phyloP scores from a whole-genome alignment of 2,797 vertebrate species.

The Silurus lanzhouensis region DNA sequence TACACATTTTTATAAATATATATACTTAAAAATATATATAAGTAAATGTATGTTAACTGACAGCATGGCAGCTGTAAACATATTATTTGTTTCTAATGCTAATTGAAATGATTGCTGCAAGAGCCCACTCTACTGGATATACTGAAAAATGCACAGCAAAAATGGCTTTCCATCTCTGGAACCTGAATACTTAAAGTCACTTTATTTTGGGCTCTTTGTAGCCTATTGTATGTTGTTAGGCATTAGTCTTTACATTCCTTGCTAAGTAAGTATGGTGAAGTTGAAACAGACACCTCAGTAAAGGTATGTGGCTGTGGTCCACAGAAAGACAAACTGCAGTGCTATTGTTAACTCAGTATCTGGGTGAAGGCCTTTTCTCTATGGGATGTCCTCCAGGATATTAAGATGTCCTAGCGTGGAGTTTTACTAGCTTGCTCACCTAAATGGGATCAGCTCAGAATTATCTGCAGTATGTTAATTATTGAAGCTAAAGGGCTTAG shows the following conservation, averaged over 20 bases:
- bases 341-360: slow-evolving; percentile 41
- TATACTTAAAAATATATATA: neutral
- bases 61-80: neutral
- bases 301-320: slow-evolving; percentile 13
- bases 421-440: slow-evolving; percentile 58
- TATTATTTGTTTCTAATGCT: neutral
- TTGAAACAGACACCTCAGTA: slow-evolving; percentile 31
- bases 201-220: neutral
- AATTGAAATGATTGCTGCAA: slow-evolving; percentile 25
- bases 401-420: slow-evolving; percentile 52
- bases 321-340: neutral
- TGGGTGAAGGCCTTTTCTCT: slow-evolving; percentile 28
- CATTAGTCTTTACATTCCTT: neutral
- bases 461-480: slow-evolving; percentile 57
- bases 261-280: neutral
- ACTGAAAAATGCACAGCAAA: slow-evolving; percentile 16
- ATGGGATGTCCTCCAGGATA: neutral
- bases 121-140: slow-evolving; percentile 47
- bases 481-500: slow-evolving; percentile 28
- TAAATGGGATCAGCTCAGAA: slow-evolving; percentile 63
- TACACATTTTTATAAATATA: slow-evolving; percentile 5
- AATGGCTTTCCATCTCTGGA: neutral
- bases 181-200: neutral
- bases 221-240: neutral
- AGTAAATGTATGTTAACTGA: neutral